Conservation (phyloP, 1,140 invertebrate species). For the Matsumurasca onukii region DNA sequence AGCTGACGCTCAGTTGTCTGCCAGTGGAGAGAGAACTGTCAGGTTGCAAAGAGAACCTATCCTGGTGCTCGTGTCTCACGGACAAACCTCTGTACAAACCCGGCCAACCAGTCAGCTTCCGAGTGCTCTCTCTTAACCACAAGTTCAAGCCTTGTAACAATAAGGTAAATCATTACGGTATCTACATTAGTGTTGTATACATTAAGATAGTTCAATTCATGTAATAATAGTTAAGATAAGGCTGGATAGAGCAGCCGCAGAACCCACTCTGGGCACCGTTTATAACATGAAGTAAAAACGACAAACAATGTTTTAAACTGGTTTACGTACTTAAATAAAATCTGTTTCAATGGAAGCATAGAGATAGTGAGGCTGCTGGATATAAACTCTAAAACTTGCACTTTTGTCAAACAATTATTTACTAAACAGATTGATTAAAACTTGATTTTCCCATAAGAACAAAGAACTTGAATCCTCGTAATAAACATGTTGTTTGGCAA, state of each 20-base stretch:
- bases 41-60: conserved; percentile 10
- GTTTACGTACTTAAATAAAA: background rate
- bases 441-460: background rate
- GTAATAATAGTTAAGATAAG: background rate
- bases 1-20: conserved; percentile 10
- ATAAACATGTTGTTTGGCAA: background rate
- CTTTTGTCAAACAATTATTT: background rate
- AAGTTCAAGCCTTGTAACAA: conserved; percentile 6
- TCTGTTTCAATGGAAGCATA: background rate
- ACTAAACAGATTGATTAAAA: background rate
- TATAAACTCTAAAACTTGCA: too few relatives aligned
- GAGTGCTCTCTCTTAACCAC: conserved; percentile 18
- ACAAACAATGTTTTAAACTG: too few relatives aligned
- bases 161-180: conserved; percentile 13
- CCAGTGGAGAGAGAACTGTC: background rate
- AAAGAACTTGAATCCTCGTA: background rate
- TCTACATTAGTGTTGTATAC: background rate
- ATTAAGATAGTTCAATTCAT: background rate
- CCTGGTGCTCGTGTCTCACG: conserved; percentile 18
- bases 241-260: too few relatives aligned
- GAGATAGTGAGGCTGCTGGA: background rate
- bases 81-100: conserved; percentile 30
- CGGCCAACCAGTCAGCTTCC: conserved; percentile 29
- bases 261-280: too few relatives aligned
- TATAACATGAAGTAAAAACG: too few relatives aligned